phyloP scores from a whole-genome alignment of 2,888 invertebrate genomes.

The Nomada goodeniana region DNA sequence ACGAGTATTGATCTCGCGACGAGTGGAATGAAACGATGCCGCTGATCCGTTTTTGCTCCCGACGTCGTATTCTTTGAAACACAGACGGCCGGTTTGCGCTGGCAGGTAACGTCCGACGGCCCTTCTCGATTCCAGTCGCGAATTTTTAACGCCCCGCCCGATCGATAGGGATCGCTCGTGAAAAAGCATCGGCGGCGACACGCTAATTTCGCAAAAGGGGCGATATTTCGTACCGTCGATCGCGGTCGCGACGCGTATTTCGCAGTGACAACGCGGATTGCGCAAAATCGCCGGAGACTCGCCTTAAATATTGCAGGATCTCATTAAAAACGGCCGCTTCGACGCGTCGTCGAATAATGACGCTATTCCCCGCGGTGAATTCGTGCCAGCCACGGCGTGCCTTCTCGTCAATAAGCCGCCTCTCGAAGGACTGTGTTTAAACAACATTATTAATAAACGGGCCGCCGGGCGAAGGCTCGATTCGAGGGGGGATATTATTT shows the following conservation, averaged over 20 bases:
- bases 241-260: slow-evolving; percentile 8
- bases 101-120: neutral
- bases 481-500: slow-evolving; percentile 5
- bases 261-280: slow-evolving; percentile 40
- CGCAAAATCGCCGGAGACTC: slow-evolving; percentile 59
- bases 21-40: slow-evolving; percentile 47
- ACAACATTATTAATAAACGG: slow-evolving; percentile 49
- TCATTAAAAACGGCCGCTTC: slow-evolving; percentile 75
- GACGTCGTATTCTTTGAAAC: slow-evolving; percentile 27
- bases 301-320: slow-evolving; percentile 77
- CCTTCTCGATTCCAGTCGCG: neutral
- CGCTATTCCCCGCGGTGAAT: slow-evolving; percentile 56
- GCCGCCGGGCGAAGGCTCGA: neutral
- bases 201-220: neutral
- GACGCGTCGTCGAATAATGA: slow-evolving; percentile 66
- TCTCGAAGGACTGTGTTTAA: slow-evolving; percentile 45
- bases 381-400: slow-evolving; percentile 37
- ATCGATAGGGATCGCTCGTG: neutral
- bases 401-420: slow-evolving; percentile 59
- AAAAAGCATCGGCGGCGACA: neutral
- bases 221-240: slow-evolving; percentile 17
- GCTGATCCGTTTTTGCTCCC: slow-evolving; percentile 51
- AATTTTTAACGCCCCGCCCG: neutral
- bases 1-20: slow-evolving; percentile 50
- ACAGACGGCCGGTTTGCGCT: slow-evolving; percentile 3